Percentiles rank a stretch among this genome's conserved stretches.
phyloP scores from a whole-genome alignment of 2,113 vertebrate genomes.

The Todiramphus chloris region DNA sequence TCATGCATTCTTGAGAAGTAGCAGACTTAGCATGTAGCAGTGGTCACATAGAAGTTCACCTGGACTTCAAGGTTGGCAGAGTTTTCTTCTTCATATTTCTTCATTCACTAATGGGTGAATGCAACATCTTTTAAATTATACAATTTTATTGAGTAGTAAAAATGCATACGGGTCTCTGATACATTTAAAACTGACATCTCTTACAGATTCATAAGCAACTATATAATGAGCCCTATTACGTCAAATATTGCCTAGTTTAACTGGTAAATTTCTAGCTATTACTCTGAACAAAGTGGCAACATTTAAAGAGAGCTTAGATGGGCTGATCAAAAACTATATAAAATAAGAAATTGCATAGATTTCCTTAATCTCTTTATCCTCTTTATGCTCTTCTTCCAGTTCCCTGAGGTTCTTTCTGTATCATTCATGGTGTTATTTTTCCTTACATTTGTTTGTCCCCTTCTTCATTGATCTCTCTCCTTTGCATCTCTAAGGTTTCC shows the following conservation, averaged over 20 bases:
- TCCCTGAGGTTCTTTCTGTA: neutral
- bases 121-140: neutral
- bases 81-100: neutral
- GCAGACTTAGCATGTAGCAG: neutral
- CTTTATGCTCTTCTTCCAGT: neutral
- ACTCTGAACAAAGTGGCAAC: neutral
- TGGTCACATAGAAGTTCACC: neutral
- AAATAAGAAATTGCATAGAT: neutral
- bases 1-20: neutral
- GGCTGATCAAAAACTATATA: neutral
- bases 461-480: neutral
- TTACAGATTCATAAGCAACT: neutral
- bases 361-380: neutral
- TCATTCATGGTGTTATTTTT: neutral
- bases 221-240: neutral
- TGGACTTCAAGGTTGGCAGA: neutral
- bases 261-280: neutral
- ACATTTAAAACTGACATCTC: neutral
- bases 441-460: neutral
- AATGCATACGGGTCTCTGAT: neutral
- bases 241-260: neutral
- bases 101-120: neutral
- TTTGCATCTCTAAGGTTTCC: neutral
- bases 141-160: neutral
- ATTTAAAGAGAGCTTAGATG: neutral